Conservation (phyloP, 2,797 vertebrate species). For the Yasuhikotakia modesta region DNA sequence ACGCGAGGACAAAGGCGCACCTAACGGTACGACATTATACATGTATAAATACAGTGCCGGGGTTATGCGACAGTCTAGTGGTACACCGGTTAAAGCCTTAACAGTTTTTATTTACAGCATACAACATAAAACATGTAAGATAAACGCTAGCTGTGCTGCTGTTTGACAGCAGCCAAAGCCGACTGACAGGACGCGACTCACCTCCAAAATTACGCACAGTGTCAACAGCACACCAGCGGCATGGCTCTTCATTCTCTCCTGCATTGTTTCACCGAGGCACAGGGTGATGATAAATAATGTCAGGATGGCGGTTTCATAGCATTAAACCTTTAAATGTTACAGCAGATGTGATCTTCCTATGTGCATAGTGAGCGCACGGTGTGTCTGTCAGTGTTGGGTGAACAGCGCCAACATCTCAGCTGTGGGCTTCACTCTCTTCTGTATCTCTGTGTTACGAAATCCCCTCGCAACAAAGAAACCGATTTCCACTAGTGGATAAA, state of each 20-base stretch:
- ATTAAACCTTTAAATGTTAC: background rate
- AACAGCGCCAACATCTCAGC: conserved; percentile 13
- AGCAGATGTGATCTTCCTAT: background rate
- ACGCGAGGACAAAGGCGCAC: background rate
- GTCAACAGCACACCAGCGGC: conserved; percentile 52
- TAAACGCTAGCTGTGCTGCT: background rate
- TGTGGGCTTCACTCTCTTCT: background rate
- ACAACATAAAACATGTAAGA: background rate
- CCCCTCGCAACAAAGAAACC: conserved; percentile 5
- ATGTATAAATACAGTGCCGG: background rate
- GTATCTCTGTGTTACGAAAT: conserved; percentile 1
- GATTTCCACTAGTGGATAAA: conserved; percentile 4
- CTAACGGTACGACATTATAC: background rate
- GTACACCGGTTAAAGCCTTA: background rate
- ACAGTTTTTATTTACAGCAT: background rate
- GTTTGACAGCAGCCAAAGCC: background rate
- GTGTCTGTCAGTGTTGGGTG: conserved; percentile 4
- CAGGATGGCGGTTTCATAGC: conserved; percentile 55
- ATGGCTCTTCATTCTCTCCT: conserved; percentile 48
- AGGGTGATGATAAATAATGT: conserved; percentile 39
- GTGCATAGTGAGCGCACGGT: conserved; percentile 25
- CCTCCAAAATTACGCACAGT: conserved; percentile 57
- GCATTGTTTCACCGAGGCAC: conserved; percentile 33
- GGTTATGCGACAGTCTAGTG: background rate
- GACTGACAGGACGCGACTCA: conserved; percentile 47